phyloP scores from a whole-genome alignment of 2,888 invertebrate species.

The Julus scanicus region DNA sequence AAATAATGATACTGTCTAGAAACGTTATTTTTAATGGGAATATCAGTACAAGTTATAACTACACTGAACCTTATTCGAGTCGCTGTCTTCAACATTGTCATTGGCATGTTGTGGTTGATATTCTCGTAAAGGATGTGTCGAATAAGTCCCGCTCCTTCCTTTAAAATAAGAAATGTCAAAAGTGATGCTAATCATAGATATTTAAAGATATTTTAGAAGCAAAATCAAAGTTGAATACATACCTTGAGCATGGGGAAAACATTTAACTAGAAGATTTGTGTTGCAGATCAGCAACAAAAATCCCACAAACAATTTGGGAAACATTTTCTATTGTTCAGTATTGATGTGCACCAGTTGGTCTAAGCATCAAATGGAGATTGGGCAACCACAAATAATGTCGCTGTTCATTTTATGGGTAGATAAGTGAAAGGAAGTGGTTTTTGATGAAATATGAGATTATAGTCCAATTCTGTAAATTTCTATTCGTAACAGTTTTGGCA shows the following conservation, averaged over 20 bases:
- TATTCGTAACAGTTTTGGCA: background rate
- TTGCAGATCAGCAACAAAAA: background rate
- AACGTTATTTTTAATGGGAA: background rate
- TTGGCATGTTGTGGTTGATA: background rate
- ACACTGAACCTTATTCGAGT: conserved; percentile 2
- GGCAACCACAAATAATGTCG: background rate
- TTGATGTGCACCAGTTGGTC: background rate
- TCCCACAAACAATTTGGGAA: background rate
- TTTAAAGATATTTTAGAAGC: background rate
- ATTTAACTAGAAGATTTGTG: background rate
- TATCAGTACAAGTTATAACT: background rate
- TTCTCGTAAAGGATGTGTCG: background rate
- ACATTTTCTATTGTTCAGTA: background rate
- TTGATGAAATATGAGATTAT: conserved; percentile 18
- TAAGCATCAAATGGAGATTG: background rate
- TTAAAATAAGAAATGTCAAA: conserved; percentile 3
- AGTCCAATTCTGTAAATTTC: background rate
- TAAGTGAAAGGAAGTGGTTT: conserved; percentile 34
- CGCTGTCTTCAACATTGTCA: background rate
- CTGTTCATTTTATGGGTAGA: background rate
- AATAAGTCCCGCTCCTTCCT: background rate
- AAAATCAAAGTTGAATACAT: background rate
- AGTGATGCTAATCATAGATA: background rate
- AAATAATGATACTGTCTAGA: background rate
- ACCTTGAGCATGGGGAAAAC: background rate